Evolutionary conservation across 1,140 invertebrate genomes (phyloP).

Genomic region (Berghia stephanieae): DNA sequence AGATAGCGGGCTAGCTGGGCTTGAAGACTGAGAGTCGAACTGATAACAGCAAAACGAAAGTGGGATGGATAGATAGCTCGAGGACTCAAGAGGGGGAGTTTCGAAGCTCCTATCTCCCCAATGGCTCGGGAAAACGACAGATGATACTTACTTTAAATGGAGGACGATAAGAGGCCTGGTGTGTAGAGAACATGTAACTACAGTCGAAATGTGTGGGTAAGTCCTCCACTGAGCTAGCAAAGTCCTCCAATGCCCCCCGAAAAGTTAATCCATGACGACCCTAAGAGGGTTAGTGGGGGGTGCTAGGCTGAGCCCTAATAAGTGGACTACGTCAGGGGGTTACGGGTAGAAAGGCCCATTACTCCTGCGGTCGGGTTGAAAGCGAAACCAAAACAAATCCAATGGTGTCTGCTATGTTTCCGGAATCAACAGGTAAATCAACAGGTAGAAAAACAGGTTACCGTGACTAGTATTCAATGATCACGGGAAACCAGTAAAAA

Average conservation of each 20-base stretch:
- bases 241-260: slow-evolving; percentile 12
- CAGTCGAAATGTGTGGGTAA: too few species aligned
- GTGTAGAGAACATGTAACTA: slow-evolving; percentile 17
- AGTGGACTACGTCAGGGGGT: background rate
- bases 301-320: too few species aligned
- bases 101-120: slow-evolving; percentile 17
- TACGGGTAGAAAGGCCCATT: background rate
- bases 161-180: slow-evolving; percentile 20
- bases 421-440: too few species aligned
- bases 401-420: too few species aligned
- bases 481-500: too few species aligned
- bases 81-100: slow-evolving; percentile 22
- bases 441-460: too few species aligned
- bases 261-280: slow-evolving; percentile 20
- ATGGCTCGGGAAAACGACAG: slow-evolving; percentile 28
- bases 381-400: too few species aligned
- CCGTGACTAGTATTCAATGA: too few species aligned
- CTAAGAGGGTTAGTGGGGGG: slow-evolving; percentile 15
- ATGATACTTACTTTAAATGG: slow-evolving; percentile 30
- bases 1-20: slow-evolving; percentile 24
- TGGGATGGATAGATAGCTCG: slow-evolving; percentile 26
- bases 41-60: slow-evolving; percentile 31
- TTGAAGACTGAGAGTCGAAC: too few species aligned
- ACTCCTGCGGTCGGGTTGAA: too few species aligned
- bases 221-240: background rate